These are phyloP conservation scores for Eptesicus fuscus DNA, from an alignment of 2,113 vertebrate genomes.

Conservation along the genomic window DNA sequence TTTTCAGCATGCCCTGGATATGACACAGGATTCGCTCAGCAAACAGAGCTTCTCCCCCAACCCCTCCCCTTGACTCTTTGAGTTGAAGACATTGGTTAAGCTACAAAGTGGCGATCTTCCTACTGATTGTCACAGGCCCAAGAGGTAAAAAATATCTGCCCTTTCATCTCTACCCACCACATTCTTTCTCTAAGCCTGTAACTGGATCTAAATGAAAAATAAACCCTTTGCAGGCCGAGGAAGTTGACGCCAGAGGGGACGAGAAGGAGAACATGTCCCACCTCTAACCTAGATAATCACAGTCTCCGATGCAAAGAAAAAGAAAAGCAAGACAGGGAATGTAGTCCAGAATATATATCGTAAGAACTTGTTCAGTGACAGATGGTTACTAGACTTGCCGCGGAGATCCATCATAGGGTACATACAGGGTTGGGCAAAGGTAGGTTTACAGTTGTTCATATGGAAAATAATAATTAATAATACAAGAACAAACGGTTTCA, in stretches of 20 bases:
- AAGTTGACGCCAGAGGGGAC: constrained; percentile 47
- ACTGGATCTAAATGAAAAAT: constrained; percentile 62
- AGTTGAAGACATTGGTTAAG: not conserved
- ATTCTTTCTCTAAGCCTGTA: constrained; percentile 66
- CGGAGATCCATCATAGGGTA: not conserved
- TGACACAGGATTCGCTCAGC: not conserved
- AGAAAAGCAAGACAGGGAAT: constrained; percentile 4
- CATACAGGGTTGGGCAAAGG: not conserved
- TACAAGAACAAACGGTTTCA: not conserved
- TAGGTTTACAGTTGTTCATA: not conserved
- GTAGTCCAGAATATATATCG: not conserved
- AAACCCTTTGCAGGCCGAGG: constrained; percentile 24
- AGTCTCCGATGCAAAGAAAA: constrained; percentile 13
- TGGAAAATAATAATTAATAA: not conserved
- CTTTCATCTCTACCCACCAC: constrained; percentile 59
- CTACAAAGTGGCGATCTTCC: not conserved
- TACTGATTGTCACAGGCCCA: not conserved
- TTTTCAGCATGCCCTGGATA: not conserved
- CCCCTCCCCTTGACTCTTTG: not conserved
- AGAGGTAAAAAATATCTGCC: constrained; percentile 15
- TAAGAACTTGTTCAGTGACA: not conserved
- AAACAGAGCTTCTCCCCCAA: too few relatives aligned
- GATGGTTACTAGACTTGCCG: not conserved
- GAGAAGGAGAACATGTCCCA: constrained; percentile 46
- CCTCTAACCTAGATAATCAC: constrained; percentile 43